Percentiles rank a stretch among this genome's conserved stretches.
These are phyloP conservation scores for Halcyon badia DNA, from an alignment of 2,797 vertebrate species.

Conservation along the genomic window DNA sequence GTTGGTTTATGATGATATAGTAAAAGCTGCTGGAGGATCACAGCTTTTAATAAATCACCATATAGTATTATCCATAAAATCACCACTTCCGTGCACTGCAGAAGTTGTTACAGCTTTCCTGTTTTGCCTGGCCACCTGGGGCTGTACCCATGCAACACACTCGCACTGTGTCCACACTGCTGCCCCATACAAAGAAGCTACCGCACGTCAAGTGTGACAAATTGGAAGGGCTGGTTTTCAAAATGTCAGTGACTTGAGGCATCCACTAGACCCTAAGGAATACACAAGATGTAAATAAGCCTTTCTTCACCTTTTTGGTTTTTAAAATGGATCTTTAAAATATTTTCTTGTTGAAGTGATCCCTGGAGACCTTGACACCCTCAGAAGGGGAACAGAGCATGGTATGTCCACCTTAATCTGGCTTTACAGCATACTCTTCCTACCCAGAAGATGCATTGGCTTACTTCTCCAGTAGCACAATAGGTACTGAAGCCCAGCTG, in stretches of 20 bases:
- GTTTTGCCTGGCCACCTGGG: neutral
- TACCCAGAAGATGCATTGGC: neutral
- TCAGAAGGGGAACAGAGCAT: neutral
- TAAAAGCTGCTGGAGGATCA: slow-evolving; percentile 20
- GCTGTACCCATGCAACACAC: neutral
- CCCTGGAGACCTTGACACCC: neutral
- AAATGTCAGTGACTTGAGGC: neutral
- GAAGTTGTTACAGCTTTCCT: neutral
- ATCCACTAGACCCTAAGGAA: neutral
- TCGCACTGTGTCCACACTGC: accelerated
- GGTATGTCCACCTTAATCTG: neutral
- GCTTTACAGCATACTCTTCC: neutral
- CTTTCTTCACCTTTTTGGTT: neutral
- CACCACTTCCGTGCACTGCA: neutral
- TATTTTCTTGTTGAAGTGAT: neutral
- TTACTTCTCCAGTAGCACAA: neutral
- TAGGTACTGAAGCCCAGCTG: neutral
- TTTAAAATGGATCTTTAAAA: neutral
- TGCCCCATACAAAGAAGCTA: neutral
- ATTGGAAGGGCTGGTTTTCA: neutral
- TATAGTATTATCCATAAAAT: neutral
- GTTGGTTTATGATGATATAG: neutral
- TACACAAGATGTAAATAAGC: neutral
- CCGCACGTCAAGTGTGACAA: neutral
- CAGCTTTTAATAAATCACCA: slow-evolving; percentile 33